Evolutionary conservation across 2,888 invertebrate genomes (phyloP).

Genomic region (Cremastobaeus sp.): DNA sequence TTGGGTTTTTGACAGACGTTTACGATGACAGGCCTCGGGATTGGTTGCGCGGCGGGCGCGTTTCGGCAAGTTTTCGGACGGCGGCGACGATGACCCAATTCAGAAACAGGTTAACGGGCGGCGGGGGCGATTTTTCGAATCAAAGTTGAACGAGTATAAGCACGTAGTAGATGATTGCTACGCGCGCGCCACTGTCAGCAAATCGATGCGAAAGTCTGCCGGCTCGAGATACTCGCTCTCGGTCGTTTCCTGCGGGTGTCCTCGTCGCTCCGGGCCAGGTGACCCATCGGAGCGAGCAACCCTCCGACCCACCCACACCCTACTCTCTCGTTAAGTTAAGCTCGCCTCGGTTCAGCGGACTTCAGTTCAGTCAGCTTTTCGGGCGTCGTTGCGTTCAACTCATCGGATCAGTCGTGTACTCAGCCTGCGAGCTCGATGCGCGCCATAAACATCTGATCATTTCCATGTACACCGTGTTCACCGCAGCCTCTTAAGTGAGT

Average conservation of each 20-base stretch:
- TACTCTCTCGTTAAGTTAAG: constrained; percentile 62
- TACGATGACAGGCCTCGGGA: constrained; percentile 6
- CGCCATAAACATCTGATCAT: constrained; percentile 49
- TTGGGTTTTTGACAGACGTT: constrained; percentile 11
- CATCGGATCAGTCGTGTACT: constrained; percentile 55
- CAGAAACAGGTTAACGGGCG: constrained; percentile 34
- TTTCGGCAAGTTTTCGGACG: constrained; percentile 31
- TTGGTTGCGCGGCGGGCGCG: constrained; percentile 9
- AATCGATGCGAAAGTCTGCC: constrained; percentile 72
- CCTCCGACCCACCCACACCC: constrained; percentile 50
- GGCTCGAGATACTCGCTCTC: constrained; percentile 41
- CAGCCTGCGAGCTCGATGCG: constrained; percentile 52
- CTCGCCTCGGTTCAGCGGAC: constrained; percentile 72
- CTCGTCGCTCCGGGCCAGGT: constrained; percentile 46
- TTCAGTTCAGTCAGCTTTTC: constrained; percentile 73
- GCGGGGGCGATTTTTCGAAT: constrained; percentile 36
- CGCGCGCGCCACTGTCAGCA: constrained; percentile 71
- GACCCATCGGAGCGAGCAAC: constrained; percentile 53
- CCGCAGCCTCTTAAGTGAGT: constrained; percentile 52
- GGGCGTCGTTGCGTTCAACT: constrained; percentile 68
- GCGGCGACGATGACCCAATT: constrained; percentile 41
- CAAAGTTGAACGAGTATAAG: constrained; percentile 49
- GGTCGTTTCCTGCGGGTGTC: constrained; percentile 53
- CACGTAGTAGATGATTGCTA: constrained; percentile 66
- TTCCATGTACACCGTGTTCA: constrained; percentile 55